These are phyloP conservation scores for Melanotus villosus DNA, from an alignment of 2,888 invertebrate species.

Conservation along the genomic window DNA sequence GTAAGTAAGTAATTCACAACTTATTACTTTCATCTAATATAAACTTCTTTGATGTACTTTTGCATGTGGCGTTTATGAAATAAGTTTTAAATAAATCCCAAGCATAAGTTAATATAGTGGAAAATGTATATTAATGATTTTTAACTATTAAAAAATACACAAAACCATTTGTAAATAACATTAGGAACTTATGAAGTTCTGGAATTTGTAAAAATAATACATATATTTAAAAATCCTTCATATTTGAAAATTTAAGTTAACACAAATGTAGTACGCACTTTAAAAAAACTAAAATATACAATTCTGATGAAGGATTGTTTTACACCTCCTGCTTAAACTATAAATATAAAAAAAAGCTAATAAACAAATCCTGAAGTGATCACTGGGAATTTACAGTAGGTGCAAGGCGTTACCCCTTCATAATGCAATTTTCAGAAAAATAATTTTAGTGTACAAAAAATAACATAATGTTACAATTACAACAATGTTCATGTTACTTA, in stretches of 20 bases:
- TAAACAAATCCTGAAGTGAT: not conserved
- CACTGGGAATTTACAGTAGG: constrained; percentile 4
- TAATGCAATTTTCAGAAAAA: constrained; percentile 1
- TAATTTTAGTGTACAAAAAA: constrained; percentile 4
- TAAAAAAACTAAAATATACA: constrained; percentile 25
- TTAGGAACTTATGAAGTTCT: constrained; percentile 38
- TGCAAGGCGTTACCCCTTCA: not conserved
- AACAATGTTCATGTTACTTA: constrained; percentile 38
- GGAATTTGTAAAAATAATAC: constrained; percentile 37
- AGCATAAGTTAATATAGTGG: constrained; percentile 14
- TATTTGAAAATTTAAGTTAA: constrained; percentile 29
- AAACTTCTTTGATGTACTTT: too few species aligned
- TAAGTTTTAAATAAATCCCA: too few species aligned
- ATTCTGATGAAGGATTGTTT: constrained; percentile 1
- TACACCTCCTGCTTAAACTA: not conserved
- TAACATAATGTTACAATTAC: constrained; percentile 29
- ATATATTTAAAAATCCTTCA: constrained; percentile 19
- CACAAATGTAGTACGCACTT: constrained; percentile 21
- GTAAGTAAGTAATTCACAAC: too few species aligned
- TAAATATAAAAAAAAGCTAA: not conserved
- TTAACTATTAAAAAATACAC: constrained; percentile 38
- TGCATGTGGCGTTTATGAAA: too few species aligned
- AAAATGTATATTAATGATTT: constrained; percentile 42
- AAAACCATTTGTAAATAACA: constrained; percentile 35
- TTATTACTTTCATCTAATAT: too few species aligned